Evolutionary conservation across 2,888 invertebrate species (phyloP).

Genomic region (Pheosia tremula): DNA sequence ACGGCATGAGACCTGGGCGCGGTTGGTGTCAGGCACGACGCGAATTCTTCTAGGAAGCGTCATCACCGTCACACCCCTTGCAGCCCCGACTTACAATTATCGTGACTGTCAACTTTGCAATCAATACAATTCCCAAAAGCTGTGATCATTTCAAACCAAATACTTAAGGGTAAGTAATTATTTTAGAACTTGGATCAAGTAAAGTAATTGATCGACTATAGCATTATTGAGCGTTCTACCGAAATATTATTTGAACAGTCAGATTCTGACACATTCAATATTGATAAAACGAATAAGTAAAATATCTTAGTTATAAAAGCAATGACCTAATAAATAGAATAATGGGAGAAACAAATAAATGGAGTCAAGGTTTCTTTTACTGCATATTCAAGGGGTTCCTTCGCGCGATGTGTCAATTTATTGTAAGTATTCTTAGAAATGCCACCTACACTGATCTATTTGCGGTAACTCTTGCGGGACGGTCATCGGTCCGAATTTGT

Average conservation of each 20-base stretch:
- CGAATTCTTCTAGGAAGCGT: slow-evolving; percentile 53
- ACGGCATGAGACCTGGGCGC: slow-evolving; percentile 51
- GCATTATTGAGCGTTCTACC: too few relatives aligned
- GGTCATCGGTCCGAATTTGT: slow-evolving; percentile 64
- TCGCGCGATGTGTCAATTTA: slow-evolving; percentile 44
- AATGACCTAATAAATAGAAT: slow-evolving; percentile 26
- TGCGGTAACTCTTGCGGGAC: slow-evolving; percentile 59
- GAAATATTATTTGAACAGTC: too few relatives aligned
- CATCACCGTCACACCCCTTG: slow-evolving; percentile 37
- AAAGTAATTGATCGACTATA: too few relatives aligned
- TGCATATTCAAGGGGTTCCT: slow-evolving; percentile 37
- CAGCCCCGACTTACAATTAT: slow-evolving; percentile 24
- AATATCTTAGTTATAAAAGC: not conserved
- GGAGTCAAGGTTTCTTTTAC: slow-evolving; percentile 40
- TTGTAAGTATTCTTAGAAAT: slow-evolving; percentile 69
- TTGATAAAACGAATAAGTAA: too few relatives aligned
- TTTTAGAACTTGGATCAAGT: too few relatives aligned
- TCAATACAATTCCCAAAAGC: slow-evolving; percentile 12
- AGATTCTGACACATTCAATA: too few relatives aligned
- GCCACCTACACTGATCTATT: slow-evolving; percentile 77
- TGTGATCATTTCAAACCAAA: not conserved
- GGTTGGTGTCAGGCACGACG: slow-evolving; percentile 67
- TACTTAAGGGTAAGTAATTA: too few relatives aligned
- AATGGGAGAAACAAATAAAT: slow-evolving; percentile 39
- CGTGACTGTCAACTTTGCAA: slow-evolving; percentile 24